Conservation (phyloP, 2,888 invertebrate genomes). For the Galerucella pusilla region DNA sequence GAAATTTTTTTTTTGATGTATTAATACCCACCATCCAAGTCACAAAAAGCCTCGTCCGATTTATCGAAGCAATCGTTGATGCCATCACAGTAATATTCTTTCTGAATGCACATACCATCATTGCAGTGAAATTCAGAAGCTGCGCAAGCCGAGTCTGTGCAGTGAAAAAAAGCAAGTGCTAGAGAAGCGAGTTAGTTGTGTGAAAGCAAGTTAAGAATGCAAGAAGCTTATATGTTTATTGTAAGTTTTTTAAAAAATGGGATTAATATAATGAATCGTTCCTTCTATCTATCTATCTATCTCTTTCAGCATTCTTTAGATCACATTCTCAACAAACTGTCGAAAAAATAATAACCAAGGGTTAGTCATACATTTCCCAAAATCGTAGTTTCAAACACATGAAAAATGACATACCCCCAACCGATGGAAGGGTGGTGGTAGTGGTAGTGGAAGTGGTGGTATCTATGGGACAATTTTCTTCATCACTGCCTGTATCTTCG, state of each 20-base stretch:
- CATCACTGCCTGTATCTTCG: slow-evolving; percentile 58
- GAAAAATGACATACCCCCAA: slow-evolving; percentile 44
- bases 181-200: slow-evolving; percentile 32
- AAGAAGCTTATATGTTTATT: no score
- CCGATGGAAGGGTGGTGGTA: slow-evolving; percentile 33
- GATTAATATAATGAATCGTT: not conserved
- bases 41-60: slow-evolving; percentile 68
- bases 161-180: slow-evolving; percentile 37
- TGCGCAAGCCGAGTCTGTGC: slow-evolving; percentile 65
- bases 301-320: not conserved
- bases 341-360: not conserved
- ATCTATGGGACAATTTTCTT: slow-evolving; percentile 58
- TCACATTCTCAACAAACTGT: not conserved
- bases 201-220: slow-evolving; percentile 2
- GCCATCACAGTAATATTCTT: slow-evolving; percentile 67
- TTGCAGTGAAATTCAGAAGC: slow-evolving; percentile 72
- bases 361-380: slow-evolving; percentile 14
- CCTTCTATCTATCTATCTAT: not conserved
- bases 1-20: not conserved
- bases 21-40: slow-evolving; percentile 54
- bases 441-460: slow-evolving; percentile 14
- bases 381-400: not conserved
- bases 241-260: not conserved
- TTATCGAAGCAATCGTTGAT: slow-evolving; percentile 67
- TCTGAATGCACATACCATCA: slow-evolving; percentile 71